Evolutionary conservation across 2,113 vertebrate species (phyloP).

Genomic region (Sapayoa aenigma): DNA sequence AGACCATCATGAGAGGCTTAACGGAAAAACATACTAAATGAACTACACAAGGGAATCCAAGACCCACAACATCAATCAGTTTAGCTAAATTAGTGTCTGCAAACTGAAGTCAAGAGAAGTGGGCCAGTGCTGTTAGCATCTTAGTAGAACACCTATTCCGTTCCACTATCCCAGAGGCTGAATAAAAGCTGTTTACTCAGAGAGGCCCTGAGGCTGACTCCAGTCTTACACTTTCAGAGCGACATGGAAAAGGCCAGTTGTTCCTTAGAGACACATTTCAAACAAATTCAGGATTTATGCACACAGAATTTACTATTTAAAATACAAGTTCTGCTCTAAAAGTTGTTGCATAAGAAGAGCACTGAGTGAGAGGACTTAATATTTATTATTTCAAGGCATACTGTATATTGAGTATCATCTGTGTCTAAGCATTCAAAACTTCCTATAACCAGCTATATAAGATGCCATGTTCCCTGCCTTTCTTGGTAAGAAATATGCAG

Average conservation of each 20-base stretch:
- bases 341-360: neutral
- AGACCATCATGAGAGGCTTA: neutral
- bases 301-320: neutral
- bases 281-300: neutral
- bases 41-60: neutral
- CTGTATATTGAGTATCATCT: neutral
- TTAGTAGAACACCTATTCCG: neutral
- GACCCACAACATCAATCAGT: rapidly evolving
- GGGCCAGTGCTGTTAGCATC: neutral
- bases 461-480: neutral
- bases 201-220: neutral
- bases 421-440: neutral
- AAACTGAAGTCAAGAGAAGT: neutral
- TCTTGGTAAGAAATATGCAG: neutral
- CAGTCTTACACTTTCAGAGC: neutral
- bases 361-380: neutral
- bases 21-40: neutral
- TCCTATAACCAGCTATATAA: neutral
- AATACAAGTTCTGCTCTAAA: neutral
- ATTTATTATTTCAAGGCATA: neutral
- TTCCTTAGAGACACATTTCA: conserved; percentile 13
- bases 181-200: conserved; percentile 11
- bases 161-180: neutral
- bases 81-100: neutral
- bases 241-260: neutral